phyloP scores from a whole-genome alignment of 2,888 invertebrate genomes.

The Noctua fimbriata region DNA sequence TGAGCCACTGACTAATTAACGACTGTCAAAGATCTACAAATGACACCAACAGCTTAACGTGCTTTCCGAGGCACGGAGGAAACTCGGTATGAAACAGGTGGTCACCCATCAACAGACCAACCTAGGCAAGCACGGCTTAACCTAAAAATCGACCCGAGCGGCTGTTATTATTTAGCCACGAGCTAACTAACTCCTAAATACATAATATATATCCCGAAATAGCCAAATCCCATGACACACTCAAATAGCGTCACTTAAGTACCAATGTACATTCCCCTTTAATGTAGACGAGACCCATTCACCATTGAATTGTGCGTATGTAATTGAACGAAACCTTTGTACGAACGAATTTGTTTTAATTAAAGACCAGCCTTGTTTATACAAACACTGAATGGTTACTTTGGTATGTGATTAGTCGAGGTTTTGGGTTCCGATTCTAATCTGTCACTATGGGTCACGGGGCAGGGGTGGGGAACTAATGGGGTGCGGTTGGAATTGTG shows the following conservation, averaged over 20 bases:
- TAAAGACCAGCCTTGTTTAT: constrained; percentile 55
- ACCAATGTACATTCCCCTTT: constrained; percentile 13
- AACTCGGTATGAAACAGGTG: no score
- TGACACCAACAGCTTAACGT: no score
- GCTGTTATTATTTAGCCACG: no score
- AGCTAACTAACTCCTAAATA: no score
- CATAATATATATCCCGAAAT: neutral
- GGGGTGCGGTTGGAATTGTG: neutral
- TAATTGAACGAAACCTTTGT: constrained; percentile 60
- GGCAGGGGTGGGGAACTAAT: constrained; percentile 18
- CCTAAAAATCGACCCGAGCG: no score
- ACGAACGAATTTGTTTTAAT: constrained; percentile 60
- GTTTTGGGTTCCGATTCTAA: constrained; percentile 54
- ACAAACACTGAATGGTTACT: constrained; percentile 53
- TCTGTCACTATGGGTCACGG: constrained; percentile 18
- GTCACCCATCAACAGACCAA: no score
- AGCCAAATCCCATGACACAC: neutral
- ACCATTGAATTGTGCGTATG: constrained; percentile 43
- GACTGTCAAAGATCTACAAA: no score
- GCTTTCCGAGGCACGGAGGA: no score
- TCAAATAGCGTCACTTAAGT: constrained; percentile 4
- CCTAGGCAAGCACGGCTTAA: no score
- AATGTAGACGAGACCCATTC: constrained; percentile 53
- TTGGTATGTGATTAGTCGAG: constrained; percentile 58
- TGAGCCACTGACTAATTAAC: no score